These are phyloP conservation scores for Euproctis similis DNA, from an alignment of 2,888 invertebrate genomes.

Conservation along the genomic window DNA sequence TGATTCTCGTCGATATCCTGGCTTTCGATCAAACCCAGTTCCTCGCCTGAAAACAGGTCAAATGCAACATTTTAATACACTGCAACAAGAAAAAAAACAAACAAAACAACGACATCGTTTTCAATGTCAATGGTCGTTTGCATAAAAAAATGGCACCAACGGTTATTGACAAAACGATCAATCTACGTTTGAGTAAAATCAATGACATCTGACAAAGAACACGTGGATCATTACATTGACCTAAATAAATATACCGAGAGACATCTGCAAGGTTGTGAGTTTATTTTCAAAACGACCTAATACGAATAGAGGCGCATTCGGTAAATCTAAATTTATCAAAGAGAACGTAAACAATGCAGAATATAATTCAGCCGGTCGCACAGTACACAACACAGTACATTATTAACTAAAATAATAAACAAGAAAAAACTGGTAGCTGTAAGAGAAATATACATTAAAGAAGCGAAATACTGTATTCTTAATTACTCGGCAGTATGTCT, in stretches of 20 bases:
- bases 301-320: constrained; percentile 60
- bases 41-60: constrained; percentile 48
- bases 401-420: too few relatives aligned
- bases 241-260: constrained; percentile 61
- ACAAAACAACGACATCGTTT: too few relatives aligned
- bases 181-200: constrained; percentile 30
- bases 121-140: constrained; percentile 14
- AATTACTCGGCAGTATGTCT: too few relatives aligned
- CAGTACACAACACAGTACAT: too few relatives aligned
- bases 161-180: constrained; percentile 18
- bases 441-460: too few relatives aligned
- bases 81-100: not conserved
- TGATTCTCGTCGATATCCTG: constrained; percentile 64
- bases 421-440: too few relatives aligned
- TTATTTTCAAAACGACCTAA: constrained; percentile 72
- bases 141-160: constrained; percentile 18
- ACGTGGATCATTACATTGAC: constrained; percentile 70
- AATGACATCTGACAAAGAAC: constrained; percentile 52
- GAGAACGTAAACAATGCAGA: constrained; percentile 70
- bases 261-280: constrained; percentile 67
- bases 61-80: constrained; percentile 4
- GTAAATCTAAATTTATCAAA: constrained; percentile 66
- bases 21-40: constrained; percentile 62
- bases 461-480: too few relatives aligned
- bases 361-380: constrained; percentile 43